phyloP scores from a whole-genome alignment of 1,140 invertebrate species.

The Zaprionus gabonicus region DNA sequence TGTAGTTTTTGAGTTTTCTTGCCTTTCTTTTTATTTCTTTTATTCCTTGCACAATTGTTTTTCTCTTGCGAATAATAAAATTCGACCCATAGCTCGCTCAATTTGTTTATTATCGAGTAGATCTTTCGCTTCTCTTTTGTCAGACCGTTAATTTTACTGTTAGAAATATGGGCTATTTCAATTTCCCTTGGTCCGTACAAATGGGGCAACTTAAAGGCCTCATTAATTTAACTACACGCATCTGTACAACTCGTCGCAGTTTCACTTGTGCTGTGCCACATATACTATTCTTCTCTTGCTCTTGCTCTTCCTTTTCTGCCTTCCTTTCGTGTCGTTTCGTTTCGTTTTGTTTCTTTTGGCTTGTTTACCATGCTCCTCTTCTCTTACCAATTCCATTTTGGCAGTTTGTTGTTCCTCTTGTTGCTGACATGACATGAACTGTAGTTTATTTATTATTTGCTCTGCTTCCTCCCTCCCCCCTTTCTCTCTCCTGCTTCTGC shows the following conservation, averaged over 20 bases:
- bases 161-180: constrained; percentile 39
- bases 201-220: constrained; percentile 42
- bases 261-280: constrained; percentile 15
- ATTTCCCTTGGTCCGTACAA: constrained; percentile 36
- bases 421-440: constrained; percentile 57
- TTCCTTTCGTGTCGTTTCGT: not conserved
- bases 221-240: constrained; percentile 53
- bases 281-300: not conserved
- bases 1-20: no score
- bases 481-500: not conserved
- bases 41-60: not conserved
- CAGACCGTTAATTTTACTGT: constrained; percentile 19
- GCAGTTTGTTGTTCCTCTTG: constrained; percentile 40
- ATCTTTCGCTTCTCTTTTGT: not conserved
- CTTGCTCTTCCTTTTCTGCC: not conserved
- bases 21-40: not conserved
- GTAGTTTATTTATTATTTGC: constrained; percentile 60
- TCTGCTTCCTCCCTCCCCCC: constrained; percentile 3
- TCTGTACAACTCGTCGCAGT: constrained; percentile 29
- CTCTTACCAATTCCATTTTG: constrained; percentile 30
- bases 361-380: constrained; percentile 15
- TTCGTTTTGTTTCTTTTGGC: constrained; percentile 10
- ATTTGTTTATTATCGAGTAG: constrained; percentile 3
- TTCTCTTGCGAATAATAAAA: not conserved
- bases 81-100: not conserved